These are phyloP conservation scores for Polydrusus tereticollis DNA, from an alignment of 2,888 invertebrate genomes.

Conservation along the genomic window DNA sequence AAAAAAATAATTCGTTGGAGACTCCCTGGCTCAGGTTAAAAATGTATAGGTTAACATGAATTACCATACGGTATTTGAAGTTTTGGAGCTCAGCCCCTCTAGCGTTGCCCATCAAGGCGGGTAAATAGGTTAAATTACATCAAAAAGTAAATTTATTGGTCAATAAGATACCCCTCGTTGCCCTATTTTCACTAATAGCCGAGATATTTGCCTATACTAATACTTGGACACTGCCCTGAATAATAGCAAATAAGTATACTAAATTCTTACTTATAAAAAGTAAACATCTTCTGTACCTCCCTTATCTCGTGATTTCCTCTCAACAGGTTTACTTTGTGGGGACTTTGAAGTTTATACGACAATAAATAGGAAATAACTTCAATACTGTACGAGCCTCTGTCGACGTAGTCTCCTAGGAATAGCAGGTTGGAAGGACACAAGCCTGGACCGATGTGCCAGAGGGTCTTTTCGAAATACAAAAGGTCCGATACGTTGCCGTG, in stretches of 20 bases:
- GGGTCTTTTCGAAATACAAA: slow-evolving; percentile 75
- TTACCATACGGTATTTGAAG: no score
- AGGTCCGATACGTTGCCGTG: slow-evolving; percentile 82
- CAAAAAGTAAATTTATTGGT: no score
- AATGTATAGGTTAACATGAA: no score
- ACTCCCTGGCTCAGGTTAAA: no score
- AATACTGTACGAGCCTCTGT: slow-evolving; percentile 77
- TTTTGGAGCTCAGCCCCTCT: no score
- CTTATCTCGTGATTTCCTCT: slow-evolving; percentile 85
- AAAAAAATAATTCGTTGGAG: no score
- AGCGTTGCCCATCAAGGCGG: no score
- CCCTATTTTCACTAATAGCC: no score
- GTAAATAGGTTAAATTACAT: no score
- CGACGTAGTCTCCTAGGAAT: slow-evolving; percentile 84
- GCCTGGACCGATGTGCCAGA: slow-evolving; percentile 78
- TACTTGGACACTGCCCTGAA: not conserved
- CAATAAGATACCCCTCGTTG: no score
- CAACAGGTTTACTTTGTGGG: slow-evolving; percentile 74
- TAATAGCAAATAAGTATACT: not conserved
- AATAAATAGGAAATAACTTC: slow-evolving; percentile 81
- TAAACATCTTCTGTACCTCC: slow-evolving; percentile 80
- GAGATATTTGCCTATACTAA: no score
- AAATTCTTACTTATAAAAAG: slow-evolving; percentile 74
- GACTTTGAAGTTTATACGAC: slow-evolving; percentile 78
- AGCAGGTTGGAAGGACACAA: slow-evolving; percentile 76